phyloP scores from a whole-genome alignment of 2,113 vertebrate genomes.

The Turdus rufiventris region DNA sequence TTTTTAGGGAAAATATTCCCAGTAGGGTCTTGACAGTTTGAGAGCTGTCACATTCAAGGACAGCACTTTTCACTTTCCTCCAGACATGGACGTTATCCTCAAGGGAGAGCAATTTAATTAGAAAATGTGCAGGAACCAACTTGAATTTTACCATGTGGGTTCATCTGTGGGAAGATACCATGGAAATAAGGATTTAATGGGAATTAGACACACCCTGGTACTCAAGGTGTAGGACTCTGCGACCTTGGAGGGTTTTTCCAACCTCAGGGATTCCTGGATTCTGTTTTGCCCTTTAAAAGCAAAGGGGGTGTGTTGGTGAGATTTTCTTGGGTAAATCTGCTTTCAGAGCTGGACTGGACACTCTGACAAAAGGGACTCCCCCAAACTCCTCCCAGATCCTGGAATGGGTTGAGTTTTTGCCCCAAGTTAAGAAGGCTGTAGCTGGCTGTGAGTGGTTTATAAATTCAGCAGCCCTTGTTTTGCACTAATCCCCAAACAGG shows the following conservation, averaged over 20 bases:
- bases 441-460: neutral
- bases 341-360: neutral
- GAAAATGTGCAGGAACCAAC: neutral
- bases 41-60: rapidly evolving
- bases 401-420: neutral
- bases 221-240: rapidly evolving
- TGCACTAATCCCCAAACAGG: neutral
- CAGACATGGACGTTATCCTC: rapidly evolving
- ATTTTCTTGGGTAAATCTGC: neutral
- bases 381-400: neutral
- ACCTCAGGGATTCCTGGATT: rapidly evolving
- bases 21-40: neutral
- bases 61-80: neutral
- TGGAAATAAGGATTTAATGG: neutral
- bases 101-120: neutral
- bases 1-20: neutral
- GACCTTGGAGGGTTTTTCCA: neutral
- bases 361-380: neutral
- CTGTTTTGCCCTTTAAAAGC: neutral
- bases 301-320: neutral
- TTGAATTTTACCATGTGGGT: rapidly evolving
- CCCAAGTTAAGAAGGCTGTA: rapidly evolving
- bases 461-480: neutral
- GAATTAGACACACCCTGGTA: neutral
- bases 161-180: rapidly evolving